Conservation (phyloP, 2,113 vertebrate species). For the Grallaria varia region DNA sequence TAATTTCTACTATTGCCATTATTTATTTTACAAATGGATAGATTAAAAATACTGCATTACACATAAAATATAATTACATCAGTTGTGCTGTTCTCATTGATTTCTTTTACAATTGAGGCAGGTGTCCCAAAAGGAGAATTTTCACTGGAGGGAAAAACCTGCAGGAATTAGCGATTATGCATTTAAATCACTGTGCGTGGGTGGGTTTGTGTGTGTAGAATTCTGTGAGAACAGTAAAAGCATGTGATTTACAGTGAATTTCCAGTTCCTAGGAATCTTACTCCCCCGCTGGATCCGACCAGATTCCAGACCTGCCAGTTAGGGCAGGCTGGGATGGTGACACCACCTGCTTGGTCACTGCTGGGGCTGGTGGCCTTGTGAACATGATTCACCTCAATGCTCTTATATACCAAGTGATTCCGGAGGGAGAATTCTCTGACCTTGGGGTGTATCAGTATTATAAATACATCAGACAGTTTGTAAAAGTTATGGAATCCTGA, state of each 20-base stretch:
- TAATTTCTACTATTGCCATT: not conserved
- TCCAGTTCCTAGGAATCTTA: not conserved
- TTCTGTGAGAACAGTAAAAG: not conserved
- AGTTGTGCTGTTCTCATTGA: not conserved
- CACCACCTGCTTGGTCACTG: not conserved
- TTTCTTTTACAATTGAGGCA: not conserved
- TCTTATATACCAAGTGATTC: not conserved
- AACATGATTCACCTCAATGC: not conserved
- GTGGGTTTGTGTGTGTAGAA: not conserved
- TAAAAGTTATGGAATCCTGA: not conserved
- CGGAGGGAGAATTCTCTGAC: not conserved
- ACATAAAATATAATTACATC: not conserved
- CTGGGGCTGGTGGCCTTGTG: not conserved
- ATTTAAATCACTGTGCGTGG: not conserved
- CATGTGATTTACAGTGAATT: not conserved
- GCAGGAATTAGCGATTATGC: not conserved
- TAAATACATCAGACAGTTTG: not conserved
- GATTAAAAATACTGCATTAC: not conserved
- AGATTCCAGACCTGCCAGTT: not conserved
- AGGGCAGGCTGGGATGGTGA: not conserved
- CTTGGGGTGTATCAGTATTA: not conserved
- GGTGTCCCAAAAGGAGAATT: not conserved
- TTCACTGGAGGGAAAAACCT: not conserved
- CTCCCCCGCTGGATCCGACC: not conserved
- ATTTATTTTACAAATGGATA: not conserved